Evolutionary conservation across 2,888 invertebrate genomes (phyloP).

Genomic region (Orthosia incerta): DNA sequence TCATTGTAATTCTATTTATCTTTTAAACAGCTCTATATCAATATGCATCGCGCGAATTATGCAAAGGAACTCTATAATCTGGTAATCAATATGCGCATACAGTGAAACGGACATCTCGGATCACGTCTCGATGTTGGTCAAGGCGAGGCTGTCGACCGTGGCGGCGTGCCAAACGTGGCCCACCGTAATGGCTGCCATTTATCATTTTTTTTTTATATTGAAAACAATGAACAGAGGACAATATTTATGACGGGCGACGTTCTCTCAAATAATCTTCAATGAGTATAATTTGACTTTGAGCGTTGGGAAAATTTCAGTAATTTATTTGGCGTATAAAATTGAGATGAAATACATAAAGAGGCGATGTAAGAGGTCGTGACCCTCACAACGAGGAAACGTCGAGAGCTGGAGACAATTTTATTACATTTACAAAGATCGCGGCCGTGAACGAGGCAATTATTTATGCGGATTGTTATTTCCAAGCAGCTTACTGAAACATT

Average conservation of each 20-base stretch:
- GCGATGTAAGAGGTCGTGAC: slow-evolving; percentile 63
- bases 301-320: slow-evolving; percentile 57
- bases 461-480: slow-evolving; percentile 54
- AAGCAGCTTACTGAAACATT: slow-evolving; percentile 44
- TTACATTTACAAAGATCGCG: slow-evolving; percentile 63
- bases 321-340: slow-evolving; percentile 61
- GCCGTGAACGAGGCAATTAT: slow-evolving; percentile 60
- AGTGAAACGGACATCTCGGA: slow-evolving; percentile 78
- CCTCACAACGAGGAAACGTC: slow-evolving; percentile 66
- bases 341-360: slow-evolving; percentile 60
- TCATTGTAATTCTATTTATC: slow-evolving; percentile 23
- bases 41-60: slow-evolving; percentile 65
- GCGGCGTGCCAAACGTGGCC: slow-evolving; percentile 84
- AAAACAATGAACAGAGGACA: slow-evolving; percentile 75
- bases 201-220: slow-evolving; percentile 84
- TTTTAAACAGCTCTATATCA: slow-evolving; percentile 38
- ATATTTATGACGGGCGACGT: slow-evolving; percentile 67
- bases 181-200: slow-evolving; percentile 80
- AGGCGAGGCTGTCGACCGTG: slow-evolving; percentile 88
- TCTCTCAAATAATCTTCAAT: slow-evolving; percentile 66
- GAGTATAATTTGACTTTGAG: slow-evolving; percentile 63
- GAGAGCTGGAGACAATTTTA: slow-evolving; percentile 61
- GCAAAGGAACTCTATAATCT: slow-evolving; percentile 74
- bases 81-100: slow-evolving; percentile 80
- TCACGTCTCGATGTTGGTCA: slow-evolving; percentile 86